Evolutionary conservation across 2,797 vertebrate genomes (phyloP), one percentile per base, ranked within the genome.

Genomic region (Clarias pachynema): DNA sequence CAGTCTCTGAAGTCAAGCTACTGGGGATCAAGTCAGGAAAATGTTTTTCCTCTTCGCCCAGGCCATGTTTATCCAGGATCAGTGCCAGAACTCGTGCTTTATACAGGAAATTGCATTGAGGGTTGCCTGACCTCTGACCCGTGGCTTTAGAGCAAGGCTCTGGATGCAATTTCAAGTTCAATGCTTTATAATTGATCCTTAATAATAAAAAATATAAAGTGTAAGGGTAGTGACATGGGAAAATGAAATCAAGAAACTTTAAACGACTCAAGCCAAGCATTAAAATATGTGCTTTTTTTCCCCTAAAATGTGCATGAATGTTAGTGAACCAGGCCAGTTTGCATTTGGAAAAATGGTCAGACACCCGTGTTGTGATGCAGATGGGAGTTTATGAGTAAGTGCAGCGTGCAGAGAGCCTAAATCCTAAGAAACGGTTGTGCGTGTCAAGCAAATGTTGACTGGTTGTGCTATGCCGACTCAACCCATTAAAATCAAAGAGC

Each of bases 51-150:
- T 84, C 77, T 68, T 83, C 44, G 65, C 60, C 79, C 62, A 59
- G 63, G 20, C 12, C n/a, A 75, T 78, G 79, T 84, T 85, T 84
- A 82, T 34, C 14, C 18, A 62, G 87, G 77, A 84, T 37, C 29
- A 40, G 62, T 83, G 87, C 87, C 85, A 90, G 81, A n/a, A 4
- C 26, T 82, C 37, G 53, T 34, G 77, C 70, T 49, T 81, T 59
- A 62, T 29, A 88, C 88, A 87, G 85, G 84, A 89, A 87, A 89
- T 88, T 73, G 85, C 87, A 85, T 26, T 31, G 40, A 88, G 65
- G 37, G 62, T 34, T 81, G 86, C 53, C 85, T 83, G n/a, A 84
- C 59, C 72, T 74, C 60, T 86, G 82, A 87, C 84, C 89, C 77
- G 29, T 63, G 80, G 26, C 63, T 82, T 68, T 53, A 74, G 75